Base-by-base conservation (phyloP, 2,888 invertebrate genomes). In the Chirona hameri region DNA sequence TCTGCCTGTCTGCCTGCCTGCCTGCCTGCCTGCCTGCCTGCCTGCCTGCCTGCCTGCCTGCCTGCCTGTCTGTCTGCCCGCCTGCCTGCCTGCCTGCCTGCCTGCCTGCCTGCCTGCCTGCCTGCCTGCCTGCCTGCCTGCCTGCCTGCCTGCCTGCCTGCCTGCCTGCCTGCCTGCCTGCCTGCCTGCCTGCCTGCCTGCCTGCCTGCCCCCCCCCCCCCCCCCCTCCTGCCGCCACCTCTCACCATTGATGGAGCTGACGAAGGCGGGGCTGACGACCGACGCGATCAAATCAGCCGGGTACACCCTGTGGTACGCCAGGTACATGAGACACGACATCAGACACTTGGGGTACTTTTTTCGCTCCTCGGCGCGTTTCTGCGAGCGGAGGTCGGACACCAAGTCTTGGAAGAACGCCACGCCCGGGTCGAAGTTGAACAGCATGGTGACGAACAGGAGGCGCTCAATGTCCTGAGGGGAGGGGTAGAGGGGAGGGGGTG, bases 381-480 rank as follows among this genome's bases (percentile, higher is more conserved):
- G 90, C 81, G 88, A 89, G 83, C 90, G 89, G 52, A 95, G 85
- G 86, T 91, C 89, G 0, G 89, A 84, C 76, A 39, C 76, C 39
- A 76, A 31, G 76, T 76, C 76, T 0, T 18, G 39, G 76, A 76
- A 76, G 21, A 76, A 76, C 0, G 90, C 85, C 39, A 91, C 87
- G 24, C 83, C 85, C 24, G 92, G 91, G 83, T 88, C 87, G 82
- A 89, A 90, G 87, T 92, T 91, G 85, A 92, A 93, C 86, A 91
- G 90, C 3, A 91, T 90, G 86, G 92, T 90, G 0, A 90, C 90
- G 84, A 93, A 89, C 5, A 91, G 88, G 15, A 94, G 88, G 85
- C 94, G 90, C 88, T 95, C 95, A 55, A 95, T 88, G 86, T 95
- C 95, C 88, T 95, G 95, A 0, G 94, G 81, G 84, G 94, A n/a